Percentiles rank a stretch among this genome's conserved stretches.
These are phyloP conservation scores for Apodemus speciosus DNA, from an alignment of 2,113 vertebrate genomes.

Conservation along the genomic window DNA sequence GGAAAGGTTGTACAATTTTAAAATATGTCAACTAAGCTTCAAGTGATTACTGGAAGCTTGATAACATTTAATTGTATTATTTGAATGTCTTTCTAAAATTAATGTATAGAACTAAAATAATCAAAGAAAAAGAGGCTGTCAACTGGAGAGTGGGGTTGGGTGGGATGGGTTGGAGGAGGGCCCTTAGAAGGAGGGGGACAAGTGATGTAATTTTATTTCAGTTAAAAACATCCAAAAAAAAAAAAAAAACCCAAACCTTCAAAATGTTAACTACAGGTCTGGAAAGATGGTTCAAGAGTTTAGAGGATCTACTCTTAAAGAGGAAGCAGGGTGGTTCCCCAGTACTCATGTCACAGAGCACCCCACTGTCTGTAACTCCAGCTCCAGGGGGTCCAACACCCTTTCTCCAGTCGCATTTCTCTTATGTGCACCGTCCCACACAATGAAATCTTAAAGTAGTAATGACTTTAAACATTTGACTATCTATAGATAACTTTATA, in stretches of 20 bases:
- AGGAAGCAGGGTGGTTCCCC: not conserved
- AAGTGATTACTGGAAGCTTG: not conserved
- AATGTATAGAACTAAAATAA: not conserved
- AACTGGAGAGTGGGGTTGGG: not conserved
- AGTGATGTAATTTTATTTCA: not conserved
- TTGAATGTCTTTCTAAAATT: not conserved
- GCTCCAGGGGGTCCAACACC: not conserved
- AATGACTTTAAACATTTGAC: not conserved
- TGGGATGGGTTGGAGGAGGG: not conserved
- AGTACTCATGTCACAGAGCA: not conserved
- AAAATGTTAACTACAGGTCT: not conserved
- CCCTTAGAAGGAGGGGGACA: not conserved
- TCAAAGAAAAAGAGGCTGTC: not conserved
- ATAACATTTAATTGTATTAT: not conserved
- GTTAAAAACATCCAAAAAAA: not conserved
- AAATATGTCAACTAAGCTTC: not conserved
- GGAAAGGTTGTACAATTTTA: not conserved
- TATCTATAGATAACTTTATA: slow-evolving; percentile 17
- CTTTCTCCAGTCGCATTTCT: not conserved
- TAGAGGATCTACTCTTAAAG: not conserved
- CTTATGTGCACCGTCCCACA: not conserved
- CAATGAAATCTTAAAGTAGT: not conserved
- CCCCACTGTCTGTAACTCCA: not conserved
- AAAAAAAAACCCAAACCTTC: not conserved
- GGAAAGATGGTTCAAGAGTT: not conserved